Base-by-base conservation (phyloP, 2,797 vertebrate species). In the Lacerta bilineata region DNA sequence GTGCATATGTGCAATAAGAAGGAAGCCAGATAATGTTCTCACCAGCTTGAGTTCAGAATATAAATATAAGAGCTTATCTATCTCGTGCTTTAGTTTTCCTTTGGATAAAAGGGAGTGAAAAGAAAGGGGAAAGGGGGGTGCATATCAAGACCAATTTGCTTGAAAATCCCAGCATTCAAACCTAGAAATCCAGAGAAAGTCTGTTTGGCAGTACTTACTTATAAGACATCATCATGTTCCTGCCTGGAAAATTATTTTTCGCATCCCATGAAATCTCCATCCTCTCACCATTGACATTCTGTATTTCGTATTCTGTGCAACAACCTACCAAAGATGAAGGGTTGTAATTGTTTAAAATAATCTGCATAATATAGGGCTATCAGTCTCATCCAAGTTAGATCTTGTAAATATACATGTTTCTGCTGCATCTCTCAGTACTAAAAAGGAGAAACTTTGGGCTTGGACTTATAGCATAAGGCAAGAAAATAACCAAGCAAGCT, bases 281-380 rank as follows among this genome's bases (percentile, higher is more conserved):
- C 0, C 80, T 90, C 33, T 96, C 92, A 0, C 92, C 92, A 39
- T 97, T 95, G 80, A 96, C 95, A 89, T 95, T 95, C 72, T 96
- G 88, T 80, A 96, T 86, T 85, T 55, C 13, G 13, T 55, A 55
- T 55, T 55, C 13, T 55, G 50, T 3, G 50, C 13, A 55, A 55
- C 13, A 2, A 4, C 50, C 9, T 69, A 55, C 66, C 43, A 23
- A 66, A 41, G 27, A 93, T 94, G 85, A 75, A 7, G 4, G 66
- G 89, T 76, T 78, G 76, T 9, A 91, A 91, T 88, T 55, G 88
- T 1, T 69, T 80, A 88, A 10, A 91, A 43, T 87, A 59, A 61
- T 29, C 6, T 88, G 3, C 8, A 9, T 10, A 5, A 64, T 61
- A 75, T 69, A 79, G 23, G 13, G 41, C 15, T 68, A 29, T 68